These are phyloP conservation scores for Cactoblastis cactorum DNA, from an alignment of 2,888 invertebrate genomes.

Conservation along the genomic window DNA sequence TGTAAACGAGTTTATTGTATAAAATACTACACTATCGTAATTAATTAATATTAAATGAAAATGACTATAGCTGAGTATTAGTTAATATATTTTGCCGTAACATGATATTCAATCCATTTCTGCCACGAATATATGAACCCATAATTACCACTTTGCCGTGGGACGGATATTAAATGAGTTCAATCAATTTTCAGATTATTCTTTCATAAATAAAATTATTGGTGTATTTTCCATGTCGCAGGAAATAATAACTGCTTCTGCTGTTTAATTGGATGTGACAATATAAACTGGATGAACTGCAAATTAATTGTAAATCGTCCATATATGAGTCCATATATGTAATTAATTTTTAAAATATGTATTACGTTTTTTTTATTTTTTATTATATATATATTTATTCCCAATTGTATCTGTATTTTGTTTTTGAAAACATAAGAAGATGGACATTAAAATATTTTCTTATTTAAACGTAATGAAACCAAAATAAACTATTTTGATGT, in stretches of 20 bases:
- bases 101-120: slow-evolving; percentile 32
- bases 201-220: slow-evolving; percentile 22
- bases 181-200: slow-evolving; percentile 34
- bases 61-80: slow-evolving; percentile 6
- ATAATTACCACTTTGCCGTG: slow-evolving; percentile 34
- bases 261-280: slow-evolving; percentile 17
- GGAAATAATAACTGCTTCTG: slow-evolving; percentile 20
- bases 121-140: slow-evolving; percentile 35
- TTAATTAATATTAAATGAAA: not conserved
- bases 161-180: slow-evolving; percentile 42
- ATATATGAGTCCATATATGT: too few species aligned
- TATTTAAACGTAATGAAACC: too few species aligned
- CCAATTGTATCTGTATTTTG: too few species aligned
- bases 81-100: slow-evolving; percentile 19
- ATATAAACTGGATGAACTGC: not conserved
- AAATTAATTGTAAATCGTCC: too few species aligned
- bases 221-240: slow-evolving; percentile 15
- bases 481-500: too few species aligned
- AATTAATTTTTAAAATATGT: too few species aligned
- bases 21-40: not conserved
- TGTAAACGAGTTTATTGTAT: too few species aligned
- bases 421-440: too few species aligned
- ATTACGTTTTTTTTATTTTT: too few species aligned
- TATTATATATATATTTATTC: too few species aligned
- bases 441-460: too few species aligned